Evolutionary conservation across 2,797 vertebrate species (phyloP).

Genomic region (Rhinella marina): DNA sequence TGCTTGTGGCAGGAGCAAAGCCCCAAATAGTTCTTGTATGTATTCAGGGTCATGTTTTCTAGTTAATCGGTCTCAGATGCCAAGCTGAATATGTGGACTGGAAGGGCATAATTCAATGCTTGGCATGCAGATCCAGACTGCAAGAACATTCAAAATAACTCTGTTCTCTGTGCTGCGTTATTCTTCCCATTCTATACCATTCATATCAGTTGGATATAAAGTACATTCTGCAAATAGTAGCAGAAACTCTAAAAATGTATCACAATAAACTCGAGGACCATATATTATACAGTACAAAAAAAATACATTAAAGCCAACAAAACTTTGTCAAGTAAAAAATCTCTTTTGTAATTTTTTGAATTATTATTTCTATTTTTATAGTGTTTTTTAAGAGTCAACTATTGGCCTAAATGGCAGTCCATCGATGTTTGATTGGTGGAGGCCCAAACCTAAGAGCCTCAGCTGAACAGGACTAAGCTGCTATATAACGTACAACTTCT

Average conservation of each 20-base stretch:
- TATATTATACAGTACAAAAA: no score
- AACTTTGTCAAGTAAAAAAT: no score
- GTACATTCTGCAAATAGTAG: background rate
- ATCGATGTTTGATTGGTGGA: no score
- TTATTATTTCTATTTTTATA: no score
- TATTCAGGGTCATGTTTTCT: constrained; percentile 26
- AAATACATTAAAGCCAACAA: no score
- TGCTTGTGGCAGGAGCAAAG: constrained; percentile 28
- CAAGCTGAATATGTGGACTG: constrained; percentile 18
- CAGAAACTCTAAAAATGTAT: background rate
- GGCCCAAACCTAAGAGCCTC: no score
- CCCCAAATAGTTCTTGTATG: constrained; percentile 35
- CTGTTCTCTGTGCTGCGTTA: background rate
- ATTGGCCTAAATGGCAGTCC: no score
- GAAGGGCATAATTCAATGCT: constrained; percentile 25
- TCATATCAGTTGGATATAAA: background rate
- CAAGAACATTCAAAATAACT: background rate
- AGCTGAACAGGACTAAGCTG: no score
- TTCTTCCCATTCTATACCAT: background rate
- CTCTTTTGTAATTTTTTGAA: no score
- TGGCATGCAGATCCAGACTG: background rate
- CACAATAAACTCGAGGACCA: no score
- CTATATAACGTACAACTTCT: no score
- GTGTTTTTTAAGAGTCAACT: no score
- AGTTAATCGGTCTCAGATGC: constrained; percentile 4